Conservation (phyloP, 2,113 vertebrate species). For the Hippocampus comes region DNA sequence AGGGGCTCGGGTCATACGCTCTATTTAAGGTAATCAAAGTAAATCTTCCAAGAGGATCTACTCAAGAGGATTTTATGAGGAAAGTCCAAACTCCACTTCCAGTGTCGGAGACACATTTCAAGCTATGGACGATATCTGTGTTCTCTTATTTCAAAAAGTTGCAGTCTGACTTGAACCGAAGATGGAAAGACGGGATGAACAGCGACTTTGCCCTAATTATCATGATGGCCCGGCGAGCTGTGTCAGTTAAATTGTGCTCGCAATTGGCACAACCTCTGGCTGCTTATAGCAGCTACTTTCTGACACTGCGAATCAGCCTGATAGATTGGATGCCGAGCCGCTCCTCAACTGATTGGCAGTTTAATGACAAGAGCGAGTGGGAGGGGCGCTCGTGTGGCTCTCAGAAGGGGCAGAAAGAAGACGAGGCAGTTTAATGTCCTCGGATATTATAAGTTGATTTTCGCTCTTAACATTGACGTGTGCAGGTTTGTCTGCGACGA, state of each 20-base stretch:
- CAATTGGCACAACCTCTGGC: slow-evolving; percentile 63
- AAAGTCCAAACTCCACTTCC: too few species aligned
- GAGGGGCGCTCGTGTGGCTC: neutral
- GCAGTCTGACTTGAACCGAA: slow-evolving; percentile 21
- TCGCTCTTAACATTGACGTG: slow-evolving; percentile 15
- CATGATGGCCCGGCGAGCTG: slow-evolving; percentile 63
- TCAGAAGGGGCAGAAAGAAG: neutral
- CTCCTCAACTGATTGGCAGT: slow-evolving; percentile 69
- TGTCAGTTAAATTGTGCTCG: slow-evolving; percentile 64
- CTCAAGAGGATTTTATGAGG: neutral
- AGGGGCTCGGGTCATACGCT: slow-evolving; percentile 61
- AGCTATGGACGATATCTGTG: neutral
- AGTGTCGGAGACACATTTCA: neutral
- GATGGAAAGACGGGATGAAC: slow-evolving; percentile 45
- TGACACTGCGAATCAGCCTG: slow-evolving; percentile 76
- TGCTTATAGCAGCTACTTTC: slow-evolving; percentile 74
- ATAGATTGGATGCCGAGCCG: slow-evolving; percentile 68
- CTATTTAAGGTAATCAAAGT: slow-evolving; percentile 61
- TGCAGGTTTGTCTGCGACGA: slow-evolving; percentile 22
- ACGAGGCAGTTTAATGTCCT: slow-evolving; percentile 31
- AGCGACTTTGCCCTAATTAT: slow-evolving; percentile 61
- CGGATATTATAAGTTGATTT: slow-evolving; percentile 45
- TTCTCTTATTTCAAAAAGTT: slow-evolving; percentile 1
- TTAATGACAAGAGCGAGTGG: slow-evolving; percentile 63
- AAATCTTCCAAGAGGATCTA: slow-evolving; percentile 13